Conservation (phyloP, 2,888 invertebrate genomes). For the Selenia dentaria region DNA sequence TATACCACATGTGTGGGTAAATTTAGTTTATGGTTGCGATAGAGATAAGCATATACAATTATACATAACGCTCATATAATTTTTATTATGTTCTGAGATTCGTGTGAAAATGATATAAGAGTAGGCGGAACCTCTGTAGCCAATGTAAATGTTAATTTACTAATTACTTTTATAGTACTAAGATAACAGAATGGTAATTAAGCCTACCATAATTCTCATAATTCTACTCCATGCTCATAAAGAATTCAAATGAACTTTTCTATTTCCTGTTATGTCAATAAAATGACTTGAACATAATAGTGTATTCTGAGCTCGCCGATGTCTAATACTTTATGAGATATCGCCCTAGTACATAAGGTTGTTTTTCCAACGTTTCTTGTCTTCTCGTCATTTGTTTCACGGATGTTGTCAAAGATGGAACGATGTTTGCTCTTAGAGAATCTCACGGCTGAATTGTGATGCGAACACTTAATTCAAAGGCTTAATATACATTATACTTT, state of each 20-base stretch:
- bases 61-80: slow-evolving; percentile 15
- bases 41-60: slow-evolving; percentile 13
- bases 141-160: slow-evolving; percentile 33
- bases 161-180: slow-evolving; percentile 34
- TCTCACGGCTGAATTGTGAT: too few relatives aligned
- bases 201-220: slow-evolving; percentile 27
- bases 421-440: too few relatives aligned
- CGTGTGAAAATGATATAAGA: slow-evolving; percentile 36
- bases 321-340: too few relatives aligned
- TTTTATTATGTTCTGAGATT: slow-evolving; percentile 14
- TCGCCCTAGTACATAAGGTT: too few relatives aligned
- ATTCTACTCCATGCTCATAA: slow-evolving; percentile 25
- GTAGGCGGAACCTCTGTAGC: slow-evolving; percentile 11
- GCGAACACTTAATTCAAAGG: too few relatives aligned
- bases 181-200: slow-evolving; percentile 29
- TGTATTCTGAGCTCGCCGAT: neutral
- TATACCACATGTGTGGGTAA: too few relatives aligned
- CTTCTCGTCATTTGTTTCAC: too few relatives aligned
- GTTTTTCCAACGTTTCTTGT: too few relatives aligned
- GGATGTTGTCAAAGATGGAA: too few relatives aligned
- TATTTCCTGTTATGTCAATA: slow-evolving; percentile 19
- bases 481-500: too few relatives aligned
- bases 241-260: slow-evolving; percentile 23
- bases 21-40: slow-evolving; percentile 25
- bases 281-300: neutral